Base-by-base conservation (phyloP, 92 coral and sea anemone species). In the Isaurus tuberculatus region DNA sequence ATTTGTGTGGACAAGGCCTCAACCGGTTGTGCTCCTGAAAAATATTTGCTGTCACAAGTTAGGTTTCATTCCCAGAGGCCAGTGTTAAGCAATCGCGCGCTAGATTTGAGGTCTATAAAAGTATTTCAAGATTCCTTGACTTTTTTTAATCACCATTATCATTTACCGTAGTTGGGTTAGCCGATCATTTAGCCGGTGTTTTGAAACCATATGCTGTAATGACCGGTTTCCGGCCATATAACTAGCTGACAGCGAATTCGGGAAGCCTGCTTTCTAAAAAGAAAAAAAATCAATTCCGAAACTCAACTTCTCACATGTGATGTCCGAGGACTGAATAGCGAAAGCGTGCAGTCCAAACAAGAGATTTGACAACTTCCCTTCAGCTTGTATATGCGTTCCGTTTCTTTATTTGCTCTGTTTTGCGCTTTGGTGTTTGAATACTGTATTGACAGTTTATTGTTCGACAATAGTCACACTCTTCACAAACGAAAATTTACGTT, bases 191-290 rank as follows among this genome's bases (percentile, higher is more conserved):
- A 49, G 77, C 5, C 77, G 60, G 77, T 71, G 20, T 37, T 71
- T 20, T n/a, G 26, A 71, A 71, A 71, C 77, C 77, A 15, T 49
- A 49, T 49, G 57, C 57, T 71, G 20, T 37, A 71, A 71, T 71
- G 60, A 71, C 77, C 77, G 77, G 77, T 71, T 71, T 71, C 77
- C 77, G 77, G 77, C 77, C 77, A 71, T 71, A 71, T 71, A 71
- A 71, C 77, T 71, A 71, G 25, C 77, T 71, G 77, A 71, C 26
- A 71, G 77, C 77, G 26, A 71, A 71, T 71, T 71, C 20, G 20
- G 20, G 77, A 71, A 71, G 77, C 77, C 58, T 71, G 77, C 77
- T 71, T 71, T 71, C 57, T 49, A 49, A 49, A 71, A 71, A 37
- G 40, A 71, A 71, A 71, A 32, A 71, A 71, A 11, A 22, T 71